phyloP scores from a whole-genome alignment of 2,113 vertebrate species.

The Eupsittula cactorum region DNA sequence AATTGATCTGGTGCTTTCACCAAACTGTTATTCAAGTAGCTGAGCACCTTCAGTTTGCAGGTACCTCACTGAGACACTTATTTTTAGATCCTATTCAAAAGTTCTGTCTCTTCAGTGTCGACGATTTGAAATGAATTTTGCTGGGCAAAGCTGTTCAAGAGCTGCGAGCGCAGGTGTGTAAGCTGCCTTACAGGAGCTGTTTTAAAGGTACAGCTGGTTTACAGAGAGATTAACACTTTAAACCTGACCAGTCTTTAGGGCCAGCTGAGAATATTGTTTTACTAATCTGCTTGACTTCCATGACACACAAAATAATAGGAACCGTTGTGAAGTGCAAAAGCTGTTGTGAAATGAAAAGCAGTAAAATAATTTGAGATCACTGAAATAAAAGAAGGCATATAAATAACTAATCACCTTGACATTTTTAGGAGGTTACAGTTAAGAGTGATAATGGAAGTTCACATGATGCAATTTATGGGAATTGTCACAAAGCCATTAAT shows the following conservation, averaged over 20 bases:
- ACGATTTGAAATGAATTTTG: conserved; percentile 7
- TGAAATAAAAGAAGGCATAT: neutral
- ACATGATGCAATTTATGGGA: neutral
- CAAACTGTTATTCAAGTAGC: neutral
- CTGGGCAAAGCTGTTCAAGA: neutral
- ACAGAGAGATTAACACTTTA: neutral
- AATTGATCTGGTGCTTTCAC: neutral
- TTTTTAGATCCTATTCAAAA: conserved; percentile 15
- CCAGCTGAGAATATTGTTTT: neutral
- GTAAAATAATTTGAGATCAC: neutral
- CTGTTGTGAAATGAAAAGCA: neutral
- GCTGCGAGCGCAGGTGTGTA: neutral
- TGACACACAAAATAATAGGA: neutral
- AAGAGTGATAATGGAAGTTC: conserved; percentile 1
- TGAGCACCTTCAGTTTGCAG: neutral
- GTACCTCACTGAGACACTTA: neutral
- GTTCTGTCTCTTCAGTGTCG: neutral
- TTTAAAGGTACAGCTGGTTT: neutral
- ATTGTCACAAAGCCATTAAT: conserved; percentile 1
- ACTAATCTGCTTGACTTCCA: neutral
- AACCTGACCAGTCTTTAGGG: neutral
- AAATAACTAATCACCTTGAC: conserved; percentile 1
- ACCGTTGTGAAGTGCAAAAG: neutral
- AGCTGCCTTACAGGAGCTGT: neutral
- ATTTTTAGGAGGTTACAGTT: neutral